These are phyloP conservation scores for Oncorhynchus keta DNA, from an alignment of 2,113 vertebrate genomes.

Conservation along the genomic window DNA sequence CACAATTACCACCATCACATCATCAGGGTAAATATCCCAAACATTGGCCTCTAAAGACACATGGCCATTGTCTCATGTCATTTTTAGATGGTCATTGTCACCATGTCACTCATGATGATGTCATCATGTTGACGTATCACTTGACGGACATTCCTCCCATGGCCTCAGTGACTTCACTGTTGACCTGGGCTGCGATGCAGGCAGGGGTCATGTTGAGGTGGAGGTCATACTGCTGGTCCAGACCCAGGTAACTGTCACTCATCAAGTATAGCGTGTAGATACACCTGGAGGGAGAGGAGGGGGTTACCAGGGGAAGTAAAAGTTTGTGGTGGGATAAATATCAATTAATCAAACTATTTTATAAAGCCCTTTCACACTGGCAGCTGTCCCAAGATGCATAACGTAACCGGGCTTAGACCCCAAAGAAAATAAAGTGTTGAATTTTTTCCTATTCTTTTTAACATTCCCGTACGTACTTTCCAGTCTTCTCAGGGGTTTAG, in stretches of 20 bases:
- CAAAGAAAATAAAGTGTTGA: too few species aligned
- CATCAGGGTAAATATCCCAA: too few species aligned
- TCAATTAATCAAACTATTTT: neutral
- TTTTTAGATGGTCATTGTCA: too few species aligned
- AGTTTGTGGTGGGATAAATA: neutral
- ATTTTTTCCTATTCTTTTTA: neutral
- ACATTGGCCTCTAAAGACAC: too few species aligned
- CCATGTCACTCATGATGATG: neutral
- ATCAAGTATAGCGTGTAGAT: constrained; percentile 96
- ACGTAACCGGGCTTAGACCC: too few species aligned
- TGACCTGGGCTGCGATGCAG: constrained; percentile 72
- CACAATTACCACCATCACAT: too few species aligned
- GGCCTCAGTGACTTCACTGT: constrained; percentile 69
- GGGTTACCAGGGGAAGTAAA: neutral
- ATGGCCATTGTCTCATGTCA: too few species aligned
- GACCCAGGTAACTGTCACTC: constrained; percentile 96
- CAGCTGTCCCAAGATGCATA: too few species aligned
- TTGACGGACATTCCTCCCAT: constrained; percentile 48
- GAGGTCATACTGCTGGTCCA: constrained; percentile 98
- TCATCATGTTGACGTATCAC: constrained; percentile 37
- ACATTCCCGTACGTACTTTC: constrained; percentile 79
- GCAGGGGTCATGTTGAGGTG: constrained; percentile 80
- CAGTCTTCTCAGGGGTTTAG: constrained; percentile 87
- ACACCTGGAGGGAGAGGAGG: constrained; percentile 70
- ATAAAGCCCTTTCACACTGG: too few species aligned